Base-by-base conservation (phyloP, 2,888 invertebrate genomes). In the Lamproptera curius region DNA sequence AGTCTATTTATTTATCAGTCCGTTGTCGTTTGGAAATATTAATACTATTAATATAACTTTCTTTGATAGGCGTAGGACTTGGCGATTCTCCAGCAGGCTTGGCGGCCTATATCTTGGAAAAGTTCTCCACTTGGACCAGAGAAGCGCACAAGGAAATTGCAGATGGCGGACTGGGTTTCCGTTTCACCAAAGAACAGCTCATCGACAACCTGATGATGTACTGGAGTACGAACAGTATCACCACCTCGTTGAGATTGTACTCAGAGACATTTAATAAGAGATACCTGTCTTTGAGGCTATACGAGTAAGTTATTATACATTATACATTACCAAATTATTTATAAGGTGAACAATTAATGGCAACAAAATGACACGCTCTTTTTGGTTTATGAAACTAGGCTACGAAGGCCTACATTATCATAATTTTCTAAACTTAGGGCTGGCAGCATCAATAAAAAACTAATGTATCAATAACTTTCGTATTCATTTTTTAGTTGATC, bases 31-130 rank as follows among this genome's bases (percentile, higher is more conserved):
- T n/a, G n/a, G n/a, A n/a, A n/a, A n/a, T n/a, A n/a, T n/a, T n/a
- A n/a, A n/a, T n/a, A n/a, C n/a, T n/a, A n/a, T n/a, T n/a, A n/a
- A n/a, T n/a, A n/a, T n/a, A n/a, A n/a, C n/a, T n/a, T n/a, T 28
- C n/a, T 17, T n/a, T 8, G 17, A 2, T 15, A 48, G 48, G 38
- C 11, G 26, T 43, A 39, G 48, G 37, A 10, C 43, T 48, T 5
- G 37, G 42, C 2, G 93, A 94, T 57, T 93, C 94, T 0, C 96
- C 96, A 0, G 89, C 91, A 2, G 95, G 94, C 28, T 79, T 96
- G 41, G 93, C 95, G 0, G 93, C 93, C 0, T 96, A 95, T 61
- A 92, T 95, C 48, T 69, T 96, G 16, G 95, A 96, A 66, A 96
- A 95, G 71, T 95, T 95, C 76, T 91, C 92, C 11, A 38, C 43